These are phyloP conservation scores for Halictus quadricinctus DNA, from an alignment of 2,888 invertebrate genomes.

Conservation along the genomic window DNA sequence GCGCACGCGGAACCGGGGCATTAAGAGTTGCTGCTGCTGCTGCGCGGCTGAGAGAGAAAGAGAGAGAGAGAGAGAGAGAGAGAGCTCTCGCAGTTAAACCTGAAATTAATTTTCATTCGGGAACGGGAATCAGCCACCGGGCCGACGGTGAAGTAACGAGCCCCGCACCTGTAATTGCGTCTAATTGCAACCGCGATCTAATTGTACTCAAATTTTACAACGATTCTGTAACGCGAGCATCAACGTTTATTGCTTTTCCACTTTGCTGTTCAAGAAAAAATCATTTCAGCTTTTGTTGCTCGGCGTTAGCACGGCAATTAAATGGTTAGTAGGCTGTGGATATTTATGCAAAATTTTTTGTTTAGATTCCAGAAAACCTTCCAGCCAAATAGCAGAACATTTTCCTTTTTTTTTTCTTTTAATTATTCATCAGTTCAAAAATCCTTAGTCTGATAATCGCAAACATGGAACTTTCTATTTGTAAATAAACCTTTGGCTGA, in stretches of 20 bases:
- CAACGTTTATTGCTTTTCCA: background rate
- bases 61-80: background rate
- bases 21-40: slow-evolving; percentile 24
- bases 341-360: background rate
- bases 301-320: background rate
- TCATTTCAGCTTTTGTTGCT: background rate
- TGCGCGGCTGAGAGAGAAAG: background rate
- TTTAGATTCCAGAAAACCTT: background rate
- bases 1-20: slow-evolving; percentile 25
- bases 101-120: background rate
- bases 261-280: background rate
- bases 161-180: background rate
- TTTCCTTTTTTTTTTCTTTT: background rate
- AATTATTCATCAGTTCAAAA: background rate
- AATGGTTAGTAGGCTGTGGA: background rate
- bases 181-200: background rate
- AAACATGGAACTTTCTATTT: background rate
- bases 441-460: background rate
- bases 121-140: background rate
- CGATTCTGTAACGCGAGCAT: background rate
- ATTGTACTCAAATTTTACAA: background rate
- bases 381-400: background rate
- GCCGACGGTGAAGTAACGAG: background rate
- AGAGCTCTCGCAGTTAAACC: background rate
- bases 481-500: background rate